phyloP scores from a whole-genome alignment of 1,140 invertebrate genomes.

The Cyclargus thomasi region DNA sequence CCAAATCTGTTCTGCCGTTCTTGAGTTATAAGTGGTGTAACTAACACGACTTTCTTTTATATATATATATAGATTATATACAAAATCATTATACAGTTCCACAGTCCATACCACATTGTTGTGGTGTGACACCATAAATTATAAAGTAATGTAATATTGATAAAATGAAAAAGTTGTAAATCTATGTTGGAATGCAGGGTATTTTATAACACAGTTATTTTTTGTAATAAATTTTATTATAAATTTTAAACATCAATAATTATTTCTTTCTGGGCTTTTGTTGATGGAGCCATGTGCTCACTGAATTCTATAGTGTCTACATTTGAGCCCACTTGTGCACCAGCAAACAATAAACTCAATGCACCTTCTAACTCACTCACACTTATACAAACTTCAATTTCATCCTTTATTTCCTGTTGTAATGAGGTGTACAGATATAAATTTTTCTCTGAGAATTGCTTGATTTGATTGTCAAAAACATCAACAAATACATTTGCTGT shows the following conservation, averaged over 20 bases:
- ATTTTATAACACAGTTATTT: too few species aligned
- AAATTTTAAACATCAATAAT: slow-evolving; percentile 75
- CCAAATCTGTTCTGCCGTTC: too few species aligned
- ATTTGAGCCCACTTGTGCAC: slow-evolving; percentile 61
- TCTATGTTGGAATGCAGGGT: too few species aligned
- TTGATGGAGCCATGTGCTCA: slow-evolving; percentile 74
- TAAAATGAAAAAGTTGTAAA: too few species aligned
- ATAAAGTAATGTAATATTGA: too few species aligned
- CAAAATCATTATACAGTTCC: too few species aligned
- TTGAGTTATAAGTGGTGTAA: too few species aligned
- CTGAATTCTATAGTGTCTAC: slow-evolving; percentile 47
- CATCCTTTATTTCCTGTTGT: slow-evolving; percentile 78
- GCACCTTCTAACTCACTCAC: slow-evolving; percentile 81
- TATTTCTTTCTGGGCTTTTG: slow-evolving; percentile 77
- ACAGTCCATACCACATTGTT: too few species aligned
- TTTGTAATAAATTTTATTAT: not conserved
- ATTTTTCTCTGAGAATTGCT: slow-evolving; percentile 75
- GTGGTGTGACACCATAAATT: too few species aligned
- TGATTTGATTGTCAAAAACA: slow-evolving; percentile 80
- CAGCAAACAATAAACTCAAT: slow-evolving; percentile 80
- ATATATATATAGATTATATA: too few species aligned
- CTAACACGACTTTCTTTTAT: too few species aligned
- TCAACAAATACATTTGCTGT: slow-evolving; percentile 84
- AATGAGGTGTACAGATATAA: slow-evolving; percentile 78
- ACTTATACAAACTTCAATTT: slow-evolving; percentile 79